Base-by-base conservation (phyloP, 2,113 vertebrate species). In the Colossoma macropomum region DNA sequence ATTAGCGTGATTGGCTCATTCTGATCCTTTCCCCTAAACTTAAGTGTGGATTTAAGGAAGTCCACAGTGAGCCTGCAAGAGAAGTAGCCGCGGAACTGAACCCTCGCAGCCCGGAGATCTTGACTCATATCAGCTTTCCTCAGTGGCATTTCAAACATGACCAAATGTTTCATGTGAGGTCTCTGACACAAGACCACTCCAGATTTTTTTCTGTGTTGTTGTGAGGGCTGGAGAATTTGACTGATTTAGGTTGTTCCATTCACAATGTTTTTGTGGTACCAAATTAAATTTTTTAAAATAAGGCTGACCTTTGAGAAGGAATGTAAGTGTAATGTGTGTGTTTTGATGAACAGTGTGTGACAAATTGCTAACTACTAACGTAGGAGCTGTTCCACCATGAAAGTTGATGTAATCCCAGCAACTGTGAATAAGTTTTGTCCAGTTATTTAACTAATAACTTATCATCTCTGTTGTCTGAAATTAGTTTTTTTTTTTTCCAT, bases 1-100 rank as follows among this genome's bases (percentile, higher is more conserved):
- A 89, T 92, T 90, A 90, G 27, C 65, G 70, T 62, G 16, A 68
- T 81, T 90, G 17, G 77, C 82, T 89, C 89, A 86, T 85, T n/a
- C 23, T 73, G 23, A 68, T 54, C 82, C 74, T 87, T 90, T 91
- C 88, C 87, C 86, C 63, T 85, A 68, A 66, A 75, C 30, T 66
- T 4, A 19, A 65, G 77, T 75, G n/a, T n/a, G 78, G 87, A 84
- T 82, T 80, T 56, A 79, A 65, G 77, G 56, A 63, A 38, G 19
- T 71, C 81, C 62, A 81, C 75, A 71, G 79, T 21, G 77, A 77
- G 81, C 82, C 83, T 86, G 78, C 34, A 1, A 1, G 11, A 77
- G 71, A 84, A 84, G 77, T 75, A 63, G 80, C 68, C 74, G 77
- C 0, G n/a, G 65, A 85, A 79, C 81, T 82, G 25, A 60, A 83